phyloP scores from a whole-genome alignment of 2,113 vertebrate species.

The Catharus bicknelli region DNA sequence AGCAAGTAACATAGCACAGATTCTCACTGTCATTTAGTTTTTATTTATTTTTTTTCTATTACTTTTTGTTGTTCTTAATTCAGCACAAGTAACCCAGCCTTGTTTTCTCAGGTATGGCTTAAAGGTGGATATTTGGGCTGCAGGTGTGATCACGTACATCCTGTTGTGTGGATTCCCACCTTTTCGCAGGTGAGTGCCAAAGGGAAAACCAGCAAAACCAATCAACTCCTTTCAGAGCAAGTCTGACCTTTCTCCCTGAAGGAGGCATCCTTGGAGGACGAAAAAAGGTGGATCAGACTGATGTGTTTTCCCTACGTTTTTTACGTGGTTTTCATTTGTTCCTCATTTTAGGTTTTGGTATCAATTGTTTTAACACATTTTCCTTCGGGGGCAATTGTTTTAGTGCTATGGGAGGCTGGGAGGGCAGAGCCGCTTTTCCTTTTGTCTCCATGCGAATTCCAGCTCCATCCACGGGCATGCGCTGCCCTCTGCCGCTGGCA shows the following conservation, averaged over 20 bases:
- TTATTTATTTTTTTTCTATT: too few relatives aligned
- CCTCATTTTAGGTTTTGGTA: not conserved
- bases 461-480: fast-evolving
- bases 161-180: slow-evolving; percentile 96
- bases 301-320: not conserved
- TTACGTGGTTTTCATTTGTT: not conserved
- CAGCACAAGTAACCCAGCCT: not conserved
- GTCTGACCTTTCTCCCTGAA: not conserved
- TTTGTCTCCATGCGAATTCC: not conserved
- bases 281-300: fast-evolving
- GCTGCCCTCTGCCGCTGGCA: slow-evolving; percentile 50
- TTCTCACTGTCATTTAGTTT: not conserved
- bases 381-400: not conserved
- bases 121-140: slow-evolving; percentile 98
- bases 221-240: not conserved
- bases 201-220: not conserved
- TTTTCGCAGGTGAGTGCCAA: slow-evolving; percentile 87
- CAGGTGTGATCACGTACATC: slow-evolving; percentile 97
- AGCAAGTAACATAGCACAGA: not conserved
- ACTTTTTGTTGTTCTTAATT: not conserved
- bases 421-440: not conserved
- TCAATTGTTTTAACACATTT: not conserved
- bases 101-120: slow-evolving; percentile 86
- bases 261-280: not conserved
- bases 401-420: fast-evolving